Conservation (phyloP, 2,888 invertebrate genomes). For the Drosophila eohydei region DNA sequence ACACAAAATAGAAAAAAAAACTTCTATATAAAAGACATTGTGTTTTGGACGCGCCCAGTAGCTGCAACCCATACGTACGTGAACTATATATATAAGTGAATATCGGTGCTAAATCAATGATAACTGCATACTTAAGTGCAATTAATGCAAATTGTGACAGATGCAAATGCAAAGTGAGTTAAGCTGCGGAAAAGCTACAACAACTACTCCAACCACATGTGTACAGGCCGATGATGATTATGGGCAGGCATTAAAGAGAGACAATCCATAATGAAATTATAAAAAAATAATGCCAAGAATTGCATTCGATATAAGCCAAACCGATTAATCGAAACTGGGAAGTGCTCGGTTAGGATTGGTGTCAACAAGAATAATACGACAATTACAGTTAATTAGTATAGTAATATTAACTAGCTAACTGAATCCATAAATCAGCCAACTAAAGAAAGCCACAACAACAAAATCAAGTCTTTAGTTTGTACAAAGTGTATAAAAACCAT, state of each 20-base stretch:
- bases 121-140: slow-evolving; percentile 78
- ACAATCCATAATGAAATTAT: slow-evolving; percentile 77
- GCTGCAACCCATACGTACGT: slow-evolving; percentile 39
- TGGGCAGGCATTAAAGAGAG: slow-evolving; percentile 72
- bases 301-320: slow-evolving; percentile 33
- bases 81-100: slow-evolving; percentile 52
- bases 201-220: slow-evolving; percentile 45
- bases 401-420: slow-evolving; percentile 39
- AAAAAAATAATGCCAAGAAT: slow-evolving; percentile 55
- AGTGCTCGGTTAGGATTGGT: slow-evolving; percentile 60
- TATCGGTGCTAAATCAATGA: slow-evolving; percentile 80
- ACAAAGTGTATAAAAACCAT: slow-evolving; percentile 45
- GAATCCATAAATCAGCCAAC: slow-evolving; percentile 36
- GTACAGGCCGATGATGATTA: slow-evolving; percentile 64
- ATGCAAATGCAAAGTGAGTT: slow-evolving; percentile 68
- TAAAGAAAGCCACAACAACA: slow-evolving; percentile 19
- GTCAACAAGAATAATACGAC: slow-evolving; percentile 66
- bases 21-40: slow-evolving; percentile 12
- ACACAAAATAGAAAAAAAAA: slow-evolving; percentile 19
- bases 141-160: slow-evolving; percentile 81
- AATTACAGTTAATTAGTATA: slow-evolving; percentile 67
- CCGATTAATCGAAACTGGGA: slow-evolving; percentile 50
- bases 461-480: slow-evolving; percentile 38
- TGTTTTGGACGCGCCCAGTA: slow-evolving; percentile 53
- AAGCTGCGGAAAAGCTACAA: slow-evolving; percentile 51